These are phyloP conservation scores for Cariama cristata DNA, from an alignment of 2,113 vertebrate species.

Conservation along the genomic window DNA sequence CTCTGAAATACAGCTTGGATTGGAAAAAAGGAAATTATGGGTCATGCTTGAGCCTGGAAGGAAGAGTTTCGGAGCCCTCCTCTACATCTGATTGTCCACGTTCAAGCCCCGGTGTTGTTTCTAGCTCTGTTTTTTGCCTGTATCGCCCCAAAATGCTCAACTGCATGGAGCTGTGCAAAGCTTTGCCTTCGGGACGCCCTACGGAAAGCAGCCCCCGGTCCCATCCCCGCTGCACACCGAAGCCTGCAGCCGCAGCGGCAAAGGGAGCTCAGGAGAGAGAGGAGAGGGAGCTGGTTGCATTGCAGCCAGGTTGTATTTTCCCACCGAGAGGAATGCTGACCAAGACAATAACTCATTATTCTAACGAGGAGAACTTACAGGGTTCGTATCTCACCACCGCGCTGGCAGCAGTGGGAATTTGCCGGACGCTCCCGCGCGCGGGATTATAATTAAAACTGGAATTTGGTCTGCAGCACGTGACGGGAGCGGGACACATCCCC, in stretches of 20 bases:
- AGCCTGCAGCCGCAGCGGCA: background rate
- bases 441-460: background rate
- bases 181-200: background rate
- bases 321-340: background rate
- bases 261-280: background rate
- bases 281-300: background rate
- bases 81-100: background rate
- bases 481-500: background rate
- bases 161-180: background rate
- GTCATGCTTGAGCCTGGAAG: background rate
- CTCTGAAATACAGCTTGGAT: background rate
- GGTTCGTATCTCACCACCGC: background rate
- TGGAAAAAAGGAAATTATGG: background rate
- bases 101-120: background rate
- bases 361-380: background rate
- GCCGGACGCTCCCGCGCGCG: fast-evolving
- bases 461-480: background rate
- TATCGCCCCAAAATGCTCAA: background rate
- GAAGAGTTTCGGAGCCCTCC: background rate
- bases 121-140: background rate
- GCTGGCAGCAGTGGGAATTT: background rate
- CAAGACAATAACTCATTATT: background rate
- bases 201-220: background rate
- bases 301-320: background rate
- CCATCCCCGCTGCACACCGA: fast-evolving